Evolutionary conservation across 2,113 vertebrate species (phyloP).

Genomic region (Emberiza fucata): DNA sequence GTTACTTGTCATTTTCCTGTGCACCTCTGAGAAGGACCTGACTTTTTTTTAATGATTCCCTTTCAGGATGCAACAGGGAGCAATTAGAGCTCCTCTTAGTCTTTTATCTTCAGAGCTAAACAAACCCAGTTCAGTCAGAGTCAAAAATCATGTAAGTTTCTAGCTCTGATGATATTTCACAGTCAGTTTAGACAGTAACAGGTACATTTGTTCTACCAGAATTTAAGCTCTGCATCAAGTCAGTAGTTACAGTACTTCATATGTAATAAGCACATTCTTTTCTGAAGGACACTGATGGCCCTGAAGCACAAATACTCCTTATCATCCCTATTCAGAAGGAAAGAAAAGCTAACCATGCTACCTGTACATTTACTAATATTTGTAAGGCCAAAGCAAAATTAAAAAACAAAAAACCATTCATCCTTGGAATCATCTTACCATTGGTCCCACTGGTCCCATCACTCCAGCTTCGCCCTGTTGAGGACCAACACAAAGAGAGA

Average conservation of each 20-base stretch:
- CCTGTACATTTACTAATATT: background rate
- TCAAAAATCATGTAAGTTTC: background rate
- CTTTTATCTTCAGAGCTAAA: background rate
- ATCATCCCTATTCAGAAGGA: background rate
- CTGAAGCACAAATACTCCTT: background rate
- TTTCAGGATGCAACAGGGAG: background rate
- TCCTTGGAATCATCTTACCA: slow-evolving; percentile 70
- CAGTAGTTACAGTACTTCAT: background rate
- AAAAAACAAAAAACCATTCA: background rate
- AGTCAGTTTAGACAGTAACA: background rate
- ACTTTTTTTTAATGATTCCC: background rate
- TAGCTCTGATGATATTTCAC: background rate
- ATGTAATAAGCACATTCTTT: background rate
- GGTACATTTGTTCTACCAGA: background rate
- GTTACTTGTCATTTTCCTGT: background rate
- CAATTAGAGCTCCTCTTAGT: background rate
- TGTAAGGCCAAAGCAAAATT: background rate
- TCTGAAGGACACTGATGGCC: background rate
- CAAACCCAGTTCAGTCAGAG: background rate
- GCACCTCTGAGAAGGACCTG: background rate
- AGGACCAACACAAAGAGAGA: background rate
- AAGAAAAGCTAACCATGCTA: background rate
- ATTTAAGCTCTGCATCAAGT: background rate
- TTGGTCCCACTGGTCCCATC: slow-evolving; percentile 74
- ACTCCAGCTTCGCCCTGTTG: slow-evolving; percentile 83